A percentile compares a stretch with the other conserved stretches of the same genome.
Conservation (phyloP, 92 coral and sea anemone genomes). For the Zoanthus sansibaricus region DNA sequence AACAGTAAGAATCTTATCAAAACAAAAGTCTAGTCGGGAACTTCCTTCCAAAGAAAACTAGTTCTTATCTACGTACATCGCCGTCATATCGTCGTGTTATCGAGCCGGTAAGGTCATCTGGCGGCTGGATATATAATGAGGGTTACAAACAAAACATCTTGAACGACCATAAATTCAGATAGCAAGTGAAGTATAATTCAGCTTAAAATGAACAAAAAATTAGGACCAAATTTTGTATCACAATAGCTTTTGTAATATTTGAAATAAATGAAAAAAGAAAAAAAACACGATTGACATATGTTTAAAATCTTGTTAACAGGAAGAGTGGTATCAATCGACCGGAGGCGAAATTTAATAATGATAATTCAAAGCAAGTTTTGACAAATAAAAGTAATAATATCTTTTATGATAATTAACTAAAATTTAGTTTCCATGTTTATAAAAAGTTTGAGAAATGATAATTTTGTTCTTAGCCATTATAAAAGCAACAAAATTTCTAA, state of each 20-base stretch:
- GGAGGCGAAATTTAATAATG: too few species aligned
- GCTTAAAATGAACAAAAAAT: neutral
- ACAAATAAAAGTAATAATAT: neutral
- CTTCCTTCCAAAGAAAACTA: too few species aligned
- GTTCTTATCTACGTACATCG: too few species aligned
- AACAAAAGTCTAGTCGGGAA: neutral
- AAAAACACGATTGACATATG: too few species aligned
- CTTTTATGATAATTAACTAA: neutral
- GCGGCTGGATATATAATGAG: neutral
- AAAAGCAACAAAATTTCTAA: neutral
- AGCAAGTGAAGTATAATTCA: neutral
- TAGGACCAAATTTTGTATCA: too few species aligned
- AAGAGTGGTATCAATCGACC: too few species aligned
- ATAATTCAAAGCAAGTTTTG: neutral
- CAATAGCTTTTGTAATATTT: too few species aligned
- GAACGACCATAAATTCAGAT: neutral
- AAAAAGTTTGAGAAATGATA: neutral
- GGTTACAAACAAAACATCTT: neutral
- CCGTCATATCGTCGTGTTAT: too few species aligned
- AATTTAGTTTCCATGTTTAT: neutral
- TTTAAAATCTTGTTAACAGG: too few species aligned
- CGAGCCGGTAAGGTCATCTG: neutral
- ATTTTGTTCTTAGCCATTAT: too few species aligned
- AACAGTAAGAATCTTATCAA: neutral
- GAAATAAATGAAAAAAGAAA: too few species aligned